Conservation (phyloP, 2,888 invertebrate genomes). For the Netelia inedita region DNA sequence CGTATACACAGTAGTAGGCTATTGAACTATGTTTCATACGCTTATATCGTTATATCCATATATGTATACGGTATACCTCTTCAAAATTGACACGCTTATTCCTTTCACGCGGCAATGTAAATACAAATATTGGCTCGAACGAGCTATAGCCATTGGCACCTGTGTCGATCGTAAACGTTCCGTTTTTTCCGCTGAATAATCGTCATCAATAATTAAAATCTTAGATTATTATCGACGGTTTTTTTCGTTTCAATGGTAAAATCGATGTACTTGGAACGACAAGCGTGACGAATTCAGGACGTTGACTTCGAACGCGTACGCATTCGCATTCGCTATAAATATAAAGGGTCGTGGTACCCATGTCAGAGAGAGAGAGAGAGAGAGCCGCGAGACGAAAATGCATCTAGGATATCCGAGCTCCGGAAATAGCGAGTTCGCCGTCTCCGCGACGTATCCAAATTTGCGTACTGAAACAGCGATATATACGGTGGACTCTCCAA, state of each 20-base stretch:
- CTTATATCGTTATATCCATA: not conserved
- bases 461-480: conserved; percentile 16
- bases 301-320: conserved; percentile 68
- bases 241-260: too few species aligned
- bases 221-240: too few species aligned
- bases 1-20: conserved; percentile 18
- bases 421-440: conserved; percentile 73
- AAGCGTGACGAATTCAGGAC: conserved; percentile 61
- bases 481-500: too few species aligned
- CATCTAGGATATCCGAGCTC: conserved; percentile 71
- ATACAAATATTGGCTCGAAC: too few species aligned
- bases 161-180: too few species aligned
- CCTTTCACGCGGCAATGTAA: too few species aligned
- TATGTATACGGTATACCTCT: not conserved
- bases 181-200: too few species aligned
- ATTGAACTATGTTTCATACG: conserved; percentile 7
- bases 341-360: conserved; percentile 67
- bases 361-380: not conserved
- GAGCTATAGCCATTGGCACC: too few species aligned
- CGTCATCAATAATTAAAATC: too few species aligned
- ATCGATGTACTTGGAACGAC: too few species aligned
- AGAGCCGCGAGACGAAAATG: conserved; percentile 43
- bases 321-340: conserved; percentile 73
- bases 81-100: not conserved
- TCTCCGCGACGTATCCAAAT: conserved; percentile 15